These are phyloP conservation scores for Dreissena polymorpha DNA, from an alignment of 1,140 invertebrate genomes.

Conservation along the genomic window DNA sequence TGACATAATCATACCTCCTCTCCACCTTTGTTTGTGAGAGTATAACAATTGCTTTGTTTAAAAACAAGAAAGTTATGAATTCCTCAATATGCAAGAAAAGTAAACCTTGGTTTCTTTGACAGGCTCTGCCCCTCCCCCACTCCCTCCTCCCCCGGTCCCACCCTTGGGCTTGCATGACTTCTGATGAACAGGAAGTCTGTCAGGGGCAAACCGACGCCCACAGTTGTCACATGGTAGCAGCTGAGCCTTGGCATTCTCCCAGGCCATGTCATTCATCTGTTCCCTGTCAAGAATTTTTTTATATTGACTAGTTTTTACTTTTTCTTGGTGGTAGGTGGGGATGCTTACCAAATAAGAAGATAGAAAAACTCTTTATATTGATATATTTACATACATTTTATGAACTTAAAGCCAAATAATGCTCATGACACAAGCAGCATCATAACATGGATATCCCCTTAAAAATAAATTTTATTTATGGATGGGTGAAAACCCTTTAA, in stretches of 20 bases:
- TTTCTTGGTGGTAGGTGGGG: not conserved
- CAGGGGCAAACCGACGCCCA: conserved; percentile 85
- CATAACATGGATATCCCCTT: no score
- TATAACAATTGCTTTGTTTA: not conserved
- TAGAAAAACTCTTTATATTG: not conserved
- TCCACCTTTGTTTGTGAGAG: not conserved
- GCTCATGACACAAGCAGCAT: no score
- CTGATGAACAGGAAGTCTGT: conserved; percentile 80
- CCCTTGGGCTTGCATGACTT: conserved; percentile 73
- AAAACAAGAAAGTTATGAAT: not conserved
- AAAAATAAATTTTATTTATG: no score
- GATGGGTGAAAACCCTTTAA: no score
- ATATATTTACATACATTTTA: not conserved
- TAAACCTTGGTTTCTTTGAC: not conserved
- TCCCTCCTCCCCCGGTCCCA: conserved; percentile 34
- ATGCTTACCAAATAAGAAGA: not conserved
- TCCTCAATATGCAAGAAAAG: not conserved
- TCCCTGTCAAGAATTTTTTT: conserved; percentile 58
- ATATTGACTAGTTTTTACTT: not conserved
- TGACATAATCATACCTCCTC: not conserved
- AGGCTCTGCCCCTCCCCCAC: not conserved
- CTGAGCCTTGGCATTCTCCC: conserved; percentile 79
- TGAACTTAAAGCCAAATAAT: not conserved
- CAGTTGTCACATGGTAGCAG: conserved; percentile 86
- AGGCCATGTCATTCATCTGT: conserved; percentile 77